Conservation (phyloP, 2,113 vertebrate genomes). For the Macrotis lagotis region DNA sequence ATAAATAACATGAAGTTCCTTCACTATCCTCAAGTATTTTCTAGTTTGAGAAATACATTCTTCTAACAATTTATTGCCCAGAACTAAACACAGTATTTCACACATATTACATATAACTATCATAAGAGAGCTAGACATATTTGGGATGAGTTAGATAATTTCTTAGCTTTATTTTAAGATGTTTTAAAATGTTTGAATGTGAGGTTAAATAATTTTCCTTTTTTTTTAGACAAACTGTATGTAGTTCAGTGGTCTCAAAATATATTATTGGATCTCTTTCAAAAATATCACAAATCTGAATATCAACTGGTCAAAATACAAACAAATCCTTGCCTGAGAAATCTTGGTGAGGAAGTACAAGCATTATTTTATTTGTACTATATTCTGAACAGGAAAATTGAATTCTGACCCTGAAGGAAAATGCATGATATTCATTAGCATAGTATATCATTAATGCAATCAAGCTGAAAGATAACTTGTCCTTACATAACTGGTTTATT, state of each 20-base stretch:
- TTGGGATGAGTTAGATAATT: background rate
- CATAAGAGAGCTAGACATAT: background rate
- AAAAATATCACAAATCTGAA: background rate
- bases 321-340: constrained; percentile 18
- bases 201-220: background rate
- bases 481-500: too few relatives aligned
- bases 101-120: background rate
- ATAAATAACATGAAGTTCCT: background rate
- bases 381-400: background rate
- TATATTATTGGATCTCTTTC: background rate
- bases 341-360: background rate
- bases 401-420: background rate
- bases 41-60: background rate
- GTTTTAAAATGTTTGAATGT: background rate
- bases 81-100: background rate
- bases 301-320: background rate
- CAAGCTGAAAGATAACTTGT: background rate
- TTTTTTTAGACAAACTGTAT: background rate
- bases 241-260: background rate
- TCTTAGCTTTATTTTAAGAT: background rate
- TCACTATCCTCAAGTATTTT: background rate
- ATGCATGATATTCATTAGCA: background rate
- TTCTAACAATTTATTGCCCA: background rate
- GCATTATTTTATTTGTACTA: background rate
- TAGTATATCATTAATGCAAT: background rate